phyloP scores from a whole-genome alignment of 2,888 invertebrate species.

The Acanthopleura granulata region DNA sequence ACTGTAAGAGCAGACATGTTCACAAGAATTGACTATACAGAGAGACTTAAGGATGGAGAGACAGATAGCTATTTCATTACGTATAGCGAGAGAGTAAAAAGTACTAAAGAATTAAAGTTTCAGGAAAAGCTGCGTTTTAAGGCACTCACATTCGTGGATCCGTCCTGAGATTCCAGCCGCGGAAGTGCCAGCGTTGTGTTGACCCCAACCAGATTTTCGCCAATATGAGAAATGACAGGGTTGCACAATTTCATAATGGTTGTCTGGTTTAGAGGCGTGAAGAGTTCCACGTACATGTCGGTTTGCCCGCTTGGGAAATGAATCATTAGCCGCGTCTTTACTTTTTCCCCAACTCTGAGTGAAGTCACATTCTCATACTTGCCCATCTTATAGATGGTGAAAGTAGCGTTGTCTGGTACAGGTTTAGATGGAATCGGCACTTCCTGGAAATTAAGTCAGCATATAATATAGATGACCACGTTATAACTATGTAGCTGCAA shows the following conservation, averaged over 20 bases:
- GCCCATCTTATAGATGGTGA: slow-evolving; percentile 37
- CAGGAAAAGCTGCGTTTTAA: too few relatives aligned
- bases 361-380: slow-evolving; percentile 29
- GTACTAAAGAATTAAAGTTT: too few relatives aligned
- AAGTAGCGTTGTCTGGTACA: slow-evolving; percentile 39
- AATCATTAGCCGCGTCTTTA: slow-evolving; percentile 52
- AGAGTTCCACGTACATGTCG: slow-evolving; percentile 65
- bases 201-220: slow-evolving; percentile 38
- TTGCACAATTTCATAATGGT: slow-evolving; percentile 65
- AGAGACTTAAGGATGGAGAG: too few relatives aligned
- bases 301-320: slow-evolving; percentile 45
- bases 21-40: too few relatives aligned
- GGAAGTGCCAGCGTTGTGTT: slow-evolving; percentile 25
- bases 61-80: too few relatives aligned
- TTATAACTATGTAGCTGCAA: too few relatives aligned
- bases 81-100: too few relatives aligned
- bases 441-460: not conserved
- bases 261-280: slow-evolving; percentile 65
- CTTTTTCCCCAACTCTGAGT: slow-evolving; percentile 48
- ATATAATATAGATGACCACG: not conserved
- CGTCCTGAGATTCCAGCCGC: slow-evolving; percentile 43
- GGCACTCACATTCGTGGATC: slow-evolving; percentile 22
- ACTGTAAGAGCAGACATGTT: too few relatives aligned
- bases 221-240: slow-evolving; percentile 42
- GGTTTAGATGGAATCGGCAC: not conserved